Conservation (phyloP, 2,113 vertebrate species). For the Globicephala melas region DNA sequence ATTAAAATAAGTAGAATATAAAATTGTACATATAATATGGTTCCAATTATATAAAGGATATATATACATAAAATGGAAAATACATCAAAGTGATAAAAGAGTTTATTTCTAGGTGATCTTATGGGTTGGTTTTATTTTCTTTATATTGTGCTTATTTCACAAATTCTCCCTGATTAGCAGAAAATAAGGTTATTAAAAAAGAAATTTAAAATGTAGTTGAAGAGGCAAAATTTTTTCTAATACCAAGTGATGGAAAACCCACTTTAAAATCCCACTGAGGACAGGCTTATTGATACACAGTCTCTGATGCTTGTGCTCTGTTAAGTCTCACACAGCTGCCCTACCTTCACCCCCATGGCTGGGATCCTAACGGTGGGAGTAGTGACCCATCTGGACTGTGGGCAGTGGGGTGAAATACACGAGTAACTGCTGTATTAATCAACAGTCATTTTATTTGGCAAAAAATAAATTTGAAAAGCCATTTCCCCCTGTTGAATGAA, state of each 20-base stretch:
- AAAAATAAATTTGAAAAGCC: background rate
- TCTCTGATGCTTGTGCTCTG: background rate
- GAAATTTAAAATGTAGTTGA: background rate
- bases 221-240: background rate
- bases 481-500: background rate
- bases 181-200: background rate
- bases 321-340: background rate
- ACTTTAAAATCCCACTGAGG: background rate
- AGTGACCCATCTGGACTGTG: background rate
- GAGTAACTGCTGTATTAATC: background rate
- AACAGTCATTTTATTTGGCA: background rate
- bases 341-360: accelerated
- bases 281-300: background rate
- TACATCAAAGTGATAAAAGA: background rate
- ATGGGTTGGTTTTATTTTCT: slow-evolving; percentile 10
- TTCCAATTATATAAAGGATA: background rate
- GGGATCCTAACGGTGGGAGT: background rate
- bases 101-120: background rate
- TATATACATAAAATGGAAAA: background rate
- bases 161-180: background rate
- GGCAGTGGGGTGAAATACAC: no score
- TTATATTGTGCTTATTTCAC: background rate
- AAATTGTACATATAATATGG: background rate
- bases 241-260: background rate
- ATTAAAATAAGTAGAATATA: slow-evolving; percentile 7